Evolutionary conservation across 2,113 vertebrate species (phyloP), one percentile per base, ranked within the genome.

Genomic region (Semicossyphus pulcher): DNA sequence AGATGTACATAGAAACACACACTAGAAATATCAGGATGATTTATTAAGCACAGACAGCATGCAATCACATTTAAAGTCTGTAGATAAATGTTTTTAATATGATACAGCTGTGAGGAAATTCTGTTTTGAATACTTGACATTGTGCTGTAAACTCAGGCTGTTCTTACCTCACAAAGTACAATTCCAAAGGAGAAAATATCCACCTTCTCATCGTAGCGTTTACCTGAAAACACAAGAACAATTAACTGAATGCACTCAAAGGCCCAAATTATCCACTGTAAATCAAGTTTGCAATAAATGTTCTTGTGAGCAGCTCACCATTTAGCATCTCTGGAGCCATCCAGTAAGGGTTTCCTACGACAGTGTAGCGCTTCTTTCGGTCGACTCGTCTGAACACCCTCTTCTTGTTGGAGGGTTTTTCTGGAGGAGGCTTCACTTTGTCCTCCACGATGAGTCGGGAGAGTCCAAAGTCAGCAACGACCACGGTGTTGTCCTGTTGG

Each of bases 271-370:
- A 23, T 47, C 23, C 16, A 48, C 21, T 45, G 8, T n/a, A 15
- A 10, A 39, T 37, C 3, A n/a, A 44, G 9, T 10, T 34, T 8
- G 3, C 5, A 5, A 36, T 42, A 8, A 1, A 15, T 7, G 14
- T 4, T 18, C 42, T n/a, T 20, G 11, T 32, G 3, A 65, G 34
- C 3, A 0, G 3, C 84, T 95, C 78, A 99, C 97, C 97, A 9
- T 99, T 97, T 0, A 99, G 92, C 97, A 99, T 99, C 92, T 99
- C 97, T 0, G 97, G 97, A 23, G 97, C 97, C 97, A 99, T 99
- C 97, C 97, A 99, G 87, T 98, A 99, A 0, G 97, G 97, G 91
- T 98, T 99, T 73, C 97, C 97, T 21, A 99, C 97, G 26, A 99
- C 97, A 0, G 97, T 99, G 88, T 99, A 98, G 74, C 97, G 94